These are phyloP conservation scores for Meles meles DNA, from an alignment of 2,113 vertebrate species.

Conservation along the genomic window DNA sequence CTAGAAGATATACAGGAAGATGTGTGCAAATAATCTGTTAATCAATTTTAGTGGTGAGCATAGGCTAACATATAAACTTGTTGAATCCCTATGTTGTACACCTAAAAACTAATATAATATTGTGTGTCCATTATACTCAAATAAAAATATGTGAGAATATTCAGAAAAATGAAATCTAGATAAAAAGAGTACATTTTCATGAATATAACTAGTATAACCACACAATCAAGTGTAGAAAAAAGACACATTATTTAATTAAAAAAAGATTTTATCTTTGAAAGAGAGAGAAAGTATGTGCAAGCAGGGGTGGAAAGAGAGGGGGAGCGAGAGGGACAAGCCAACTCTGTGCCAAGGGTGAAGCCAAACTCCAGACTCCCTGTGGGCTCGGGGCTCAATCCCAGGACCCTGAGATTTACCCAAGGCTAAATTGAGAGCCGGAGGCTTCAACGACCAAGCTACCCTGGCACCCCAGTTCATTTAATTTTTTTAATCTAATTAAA, in stretches of 20 bases:
- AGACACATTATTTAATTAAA: not conserved
- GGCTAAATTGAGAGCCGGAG: not conserved
- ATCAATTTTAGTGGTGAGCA: not conserved
- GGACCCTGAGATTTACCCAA: not conserved
- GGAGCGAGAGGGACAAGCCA: too few relatives aligned
- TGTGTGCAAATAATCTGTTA: not conserved
- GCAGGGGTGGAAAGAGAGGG: not conserved
- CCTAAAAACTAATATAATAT: not conserved
- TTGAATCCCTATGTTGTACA: not conserved
- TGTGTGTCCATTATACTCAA: not conserved
- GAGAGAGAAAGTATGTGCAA: not conserved
- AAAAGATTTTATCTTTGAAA: not conserved
- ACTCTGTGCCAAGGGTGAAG: too few relatives aligned
- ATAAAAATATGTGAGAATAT: not conserved
- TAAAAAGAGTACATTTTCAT: not conserved
- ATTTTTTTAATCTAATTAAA: not conserved
- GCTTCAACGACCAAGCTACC: not conserved
- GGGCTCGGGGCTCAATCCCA: not conserved
- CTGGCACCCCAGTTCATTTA: not conserved
- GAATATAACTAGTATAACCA: not conserved
- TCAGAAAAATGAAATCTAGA: not conserved
- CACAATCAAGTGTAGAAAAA: not conserved
- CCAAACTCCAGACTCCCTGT: not conserved
- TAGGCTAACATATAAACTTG: not conserved
- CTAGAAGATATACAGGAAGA: not conserved